Percentiles rank a stretch among this genome's conserved stretches.
Evolutionary conservation across 2,888 invertebrate genomes (phyloP).

Genomic region (Ganaspis brasiliensis): DNA sequence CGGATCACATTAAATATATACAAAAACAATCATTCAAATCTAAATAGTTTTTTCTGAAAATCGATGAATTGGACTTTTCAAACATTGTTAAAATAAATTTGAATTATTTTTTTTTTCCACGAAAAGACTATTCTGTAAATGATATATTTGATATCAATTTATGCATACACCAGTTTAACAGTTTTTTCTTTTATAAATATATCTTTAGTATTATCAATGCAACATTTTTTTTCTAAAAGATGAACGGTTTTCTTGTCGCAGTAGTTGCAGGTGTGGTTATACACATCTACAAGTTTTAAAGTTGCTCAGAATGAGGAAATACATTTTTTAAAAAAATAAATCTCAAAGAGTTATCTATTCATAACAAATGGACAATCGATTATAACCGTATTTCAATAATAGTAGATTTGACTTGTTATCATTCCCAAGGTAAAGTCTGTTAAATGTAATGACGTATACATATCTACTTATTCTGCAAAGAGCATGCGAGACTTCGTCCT

Average conservation of each 20-base stretch:
- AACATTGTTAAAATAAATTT: too few relatives aligned
- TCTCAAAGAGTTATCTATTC: background rate
- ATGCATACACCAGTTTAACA: background rate
- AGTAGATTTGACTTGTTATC: conserved; percentile 29
- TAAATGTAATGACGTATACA: conserved; percentile 23
- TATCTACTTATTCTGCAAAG: conserved; percentile 35
- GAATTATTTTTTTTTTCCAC: too few relatives aligned
- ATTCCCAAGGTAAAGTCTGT: conserved; percentile 29
- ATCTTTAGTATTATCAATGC: conserved; percentile 14
- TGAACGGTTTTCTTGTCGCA: conserved; percentile 5
- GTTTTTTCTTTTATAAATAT: background rate
- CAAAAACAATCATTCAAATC: too few relatives aligned
- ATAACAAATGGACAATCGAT: conserved; percentile 2
- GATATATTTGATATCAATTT: background rate
- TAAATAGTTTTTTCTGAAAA: too few relatives aligned
- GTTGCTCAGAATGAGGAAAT: conserved; percentile 1
- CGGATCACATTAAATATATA: too few relatives aligned
- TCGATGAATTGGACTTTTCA: too few relatives aligned
- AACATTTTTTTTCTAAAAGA: conserved; percentile 4
- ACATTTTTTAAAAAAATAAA: background rate
- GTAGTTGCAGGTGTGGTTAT: conserved; percentile 24
- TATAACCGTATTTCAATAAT: conserved; percentile 24
- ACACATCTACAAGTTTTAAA: conserved; percentile 14
- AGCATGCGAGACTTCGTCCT: conserved; percentile 50
- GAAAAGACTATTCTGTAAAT: background rate